A percentile compares a stretch with the other conserved stretches of the same genome.
Conservation (phyloP, 2,113 vertebrate genomes). For the Odontophorus gujanensis region DNA sequence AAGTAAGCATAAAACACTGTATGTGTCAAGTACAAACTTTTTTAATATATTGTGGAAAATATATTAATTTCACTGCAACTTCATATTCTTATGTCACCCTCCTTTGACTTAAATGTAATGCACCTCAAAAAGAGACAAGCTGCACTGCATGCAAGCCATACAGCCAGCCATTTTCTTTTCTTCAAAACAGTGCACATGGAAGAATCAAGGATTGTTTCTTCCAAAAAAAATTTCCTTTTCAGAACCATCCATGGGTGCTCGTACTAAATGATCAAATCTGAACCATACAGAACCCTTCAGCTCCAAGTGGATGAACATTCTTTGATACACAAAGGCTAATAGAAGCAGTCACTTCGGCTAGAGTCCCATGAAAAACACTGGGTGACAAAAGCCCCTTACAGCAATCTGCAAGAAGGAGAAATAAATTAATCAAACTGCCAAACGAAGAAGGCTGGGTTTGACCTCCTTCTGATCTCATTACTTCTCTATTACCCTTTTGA, state of each 20-base stretch:
- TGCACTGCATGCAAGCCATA: accelerated
- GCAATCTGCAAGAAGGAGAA: constrained; percentile 86
- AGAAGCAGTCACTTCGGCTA: constrained; percentile 65
- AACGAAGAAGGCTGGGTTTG: constrained; percentile 86
- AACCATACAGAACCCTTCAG: background rate
- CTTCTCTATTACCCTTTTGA: constrained; percentile 89
- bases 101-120: background rate
- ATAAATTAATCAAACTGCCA: constrained; percentile 97
- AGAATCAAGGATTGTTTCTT: background rate
- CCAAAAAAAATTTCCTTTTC: background rate
- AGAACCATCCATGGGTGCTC: background rate
- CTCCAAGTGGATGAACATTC: constrained; percentile 34
- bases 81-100: background rate
- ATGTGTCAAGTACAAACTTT: background rate
- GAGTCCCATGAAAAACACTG: constrained; percentile 77
- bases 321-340: constrained; percentile 44
- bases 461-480: constrained; percentile 92
- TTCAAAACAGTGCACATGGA: background rate
- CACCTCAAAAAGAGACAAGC: background rate
- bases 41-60: background rate
- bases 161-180: background rate
- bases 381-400: constrained; percentile 87
- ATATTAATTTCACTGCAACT: background rate
- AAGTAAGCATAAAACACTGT: background rate
- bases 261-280: background rate